Conservation (phyloP, 2,113 vertebrate species). For the Paradoxurus hermaphroditus region DNA sequence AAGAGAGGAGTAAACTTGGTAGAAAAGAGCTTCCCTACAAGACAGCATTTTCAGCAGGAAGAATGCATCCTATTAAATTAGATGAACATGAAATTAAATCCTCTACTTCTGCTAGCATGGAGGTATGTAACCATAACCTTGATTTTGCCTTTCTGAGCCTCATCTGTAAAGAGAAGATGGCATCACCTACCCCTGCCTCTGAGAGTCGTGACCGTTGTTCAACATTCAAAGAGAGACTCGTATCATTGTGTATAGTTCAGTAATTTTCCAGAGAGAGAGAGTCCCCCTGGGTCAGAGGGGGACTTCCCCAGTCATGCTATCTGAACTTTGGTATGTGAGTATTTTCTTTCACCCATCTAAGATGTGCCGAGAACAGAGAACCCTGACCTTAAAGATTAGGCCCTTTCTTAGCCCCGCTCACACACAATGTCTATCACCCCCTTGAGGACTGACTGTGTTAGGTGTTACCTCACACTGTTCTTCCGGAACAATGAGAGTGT, state of each 20-base stretch:
- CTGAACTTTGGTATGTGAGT: slow-evolving; percentile 40
- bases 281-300: not conserved
- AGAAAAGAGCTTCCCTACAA: not conserved
- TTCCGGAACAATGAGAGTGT: not conserved
- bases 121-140: not conserved
- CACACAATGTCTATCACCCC: not conserved
- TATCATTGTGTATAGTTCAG: not conserved
- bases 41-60: not conserved
- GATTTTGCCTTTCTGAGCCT: not conserved
- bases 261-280: slow-evolving; percentile 36
- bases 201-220: not conserved
- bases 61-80: not conserved
- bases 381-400: slow-evolving; percentile 40
- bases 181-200: not conserved
- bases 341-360: slow-evolving; percentile 7
- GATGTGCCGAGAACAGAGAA: slow-evolving; percentile 15
- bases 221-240: not conserved
- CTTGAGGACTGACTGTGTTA: not conserved
- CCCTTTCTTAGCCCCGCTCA: not conserved
- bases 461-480: not conserved
- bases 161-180: not conserved
- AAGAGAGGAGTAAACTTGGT: not conserved
- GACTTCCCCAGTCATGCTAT: slow-evolving; percentile 24
- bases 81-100: not conserved
- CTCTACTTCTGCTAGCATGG: not conserved